A percentile compares a stretch with the other conserved stretches of the same genome.
These are phyloP conservation scores for Darwinula stevensoni DNA, from an alignment of 2,888 invertebrate species.

Conservation along the genomic window DNA sequence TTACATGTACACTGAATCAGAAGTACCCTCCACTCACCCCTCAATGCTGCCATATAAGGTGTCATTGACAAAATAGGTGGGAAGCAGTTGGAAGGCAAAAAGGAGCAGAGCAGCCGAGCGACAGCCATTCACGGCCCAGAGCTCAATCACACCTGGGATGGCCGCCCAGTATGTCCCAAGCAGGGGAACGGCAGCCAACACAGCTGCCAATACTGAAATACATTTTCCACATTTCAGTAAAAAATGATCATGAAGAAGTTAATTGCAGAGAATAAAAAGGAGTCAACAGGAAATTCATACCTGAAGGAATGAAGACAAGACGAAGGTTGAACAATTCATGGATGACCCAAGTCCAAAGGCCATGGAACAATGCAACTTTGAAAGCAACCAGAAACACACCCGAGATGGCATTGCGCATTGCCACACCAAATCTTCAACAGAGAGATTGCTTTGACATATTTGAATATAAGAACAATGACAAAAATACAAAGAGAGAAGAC, in stretches of 20 bases:
- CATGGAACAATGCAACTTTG: conserved; percentile 90
- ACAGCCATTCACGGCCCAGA: conserved; percentile 72
- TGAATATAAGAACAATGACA: too few relatives aligned
- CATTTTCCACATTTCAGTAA: too few relatives aligned
- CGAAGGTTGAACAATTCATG: conserved; percentile 77
- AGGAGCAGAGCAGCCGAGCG: conserved; percentile 49
- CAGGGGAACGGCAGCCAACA: conserved; percentile 83
- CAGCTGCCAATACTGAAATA: conserved; percentile 65
- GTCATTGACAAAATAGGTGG: conserved; percentile 70
- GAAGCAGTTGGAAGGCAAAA: conserved; percentile 54
- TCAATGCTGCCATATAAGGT: conserved; percentile 92
- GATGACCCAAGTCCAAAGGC: conserved; percentile 89
- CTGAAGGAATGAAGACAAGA: conserved; percentile 79
- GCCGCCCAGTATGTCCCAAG: conserved; percentile 87
- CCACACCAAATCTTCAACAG: conserved; percentile 49
- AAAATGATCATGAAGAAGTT: too few relatives aligned
- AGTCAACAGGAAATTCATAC: conserved; percentile 20
- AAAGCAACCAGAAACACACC: conserved; percentile 86
- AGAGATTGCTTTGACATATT: too few relatives aligned
- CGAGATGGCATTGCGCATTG: conserved; percentile 59
- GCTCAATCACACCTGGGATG: conserved; percentile 69
- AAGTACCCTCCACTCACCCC: conserved; percentile 34
- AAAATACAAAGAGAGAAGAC: too few relatives aligned
- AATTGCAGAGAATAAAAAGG: too few relatives aligned
- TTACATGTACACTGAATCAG: too few relatives aligned